phyloP scores from a whole-genome alignment of 1,140 invertebrate genomes.

The Papilio dardanus region DNA sequence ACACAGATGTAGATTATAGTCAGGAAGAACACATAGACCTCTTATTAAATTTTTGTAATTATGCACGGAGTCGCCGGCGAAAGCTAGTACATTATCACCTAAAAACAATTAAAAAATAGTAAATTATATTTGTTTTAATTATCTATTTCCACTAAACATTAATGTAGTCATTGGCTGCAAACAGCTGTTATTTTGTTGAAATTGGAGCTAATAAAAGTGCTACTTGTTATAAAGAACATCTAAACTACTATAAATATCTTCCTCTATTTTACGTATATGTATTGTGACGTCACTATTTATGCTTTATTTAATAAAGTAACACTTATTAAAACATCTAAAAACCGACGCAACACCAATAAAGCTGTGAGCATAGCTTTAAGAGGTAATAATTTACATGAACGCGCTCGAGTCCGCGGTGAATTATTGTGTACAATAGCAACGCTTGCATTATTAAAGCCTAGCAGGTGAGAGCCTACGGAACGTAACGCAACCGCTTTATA shows the following conservation, averaged over 20 bases:
- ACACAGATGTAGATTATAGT: too few relatives aligned
- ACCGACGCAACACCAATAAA: not conserved
- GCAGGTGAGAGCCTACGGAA: constrained; percentile 4
- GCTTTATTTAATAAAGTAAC: too few relatives aligned
- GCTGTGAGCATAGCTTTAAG: not conserved
- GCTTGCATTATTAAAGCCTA: constrained; percentile 20
- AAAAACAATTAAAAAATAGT: too few relatives aligned
- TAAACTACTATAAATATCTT: too few relatives aligned
- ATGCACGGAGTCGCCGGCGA: too few relatives aligned
- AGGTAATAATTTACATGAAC: constrained; percentile 9
- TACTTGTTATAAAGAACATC: too few relatives aligned
- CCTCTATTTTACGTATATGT: not conserved
- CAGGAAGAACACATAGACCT: too few relatives aligned
- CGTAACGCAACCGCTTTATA: not conserved
- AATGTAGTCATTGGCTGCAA: not conserved
- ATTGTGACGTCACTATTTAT: not conserved
- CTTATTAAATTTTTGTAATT: too few relatives aligned
- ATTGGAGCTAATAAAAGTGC: too few relatives aligned
- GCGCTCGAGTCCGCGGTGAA: not conserved
- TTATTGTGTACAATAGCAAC: not conserved
- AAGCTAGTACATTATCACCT: too few relatives aligned
- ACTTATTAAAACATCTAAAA: not conserved
- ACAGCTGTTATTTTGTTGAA: not conserved
- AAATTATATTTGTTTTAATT: too few relatives aligned
- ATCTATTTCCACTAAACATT: too few relatives aligned